A percentile compares a stretch with the other conserved stretches of the same genome.
These are phyloP conservation scores for Drosophila orena DNA, from an alignment of 1,140 invertebrate species.

Conservation along the genomic window DNA sequence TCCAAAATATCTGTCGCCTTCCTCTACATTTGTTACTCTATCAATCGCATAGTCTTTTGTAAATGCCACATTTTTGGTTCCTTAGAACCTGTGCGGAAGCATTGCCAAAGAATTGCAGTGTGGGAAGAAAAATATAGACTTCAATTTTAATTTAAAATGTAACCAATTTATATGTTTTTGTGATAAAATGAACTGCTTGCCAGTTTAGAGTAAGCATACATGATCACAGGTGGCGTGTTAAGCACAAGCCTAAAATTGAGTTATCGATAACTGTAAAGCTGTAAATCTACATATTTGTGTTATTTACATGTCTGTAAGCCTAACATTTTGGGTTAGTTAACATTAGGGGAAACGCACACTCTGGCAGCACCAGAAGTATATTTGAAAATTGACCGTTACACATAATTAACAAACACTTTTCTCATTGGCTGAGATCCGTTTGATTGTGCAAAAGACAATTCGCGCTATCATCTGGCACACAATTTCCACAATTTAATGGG, in stretches of 20 bases:
- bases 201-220: too few relatives aligned
- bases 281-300: not conserved
- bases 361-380: not conserved
- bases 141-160: too few relatives aligned
- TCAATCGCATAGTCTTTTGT: constrained; percentile 18
- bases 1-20: constrained; percentile 3
- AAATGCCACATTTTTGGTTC: constrained; percentile 3
- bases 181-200: too few relatives aligned
- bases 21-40: not conserved
- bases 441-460: constrained; percentile 1
- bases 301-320: not conserved
- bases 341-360: not conserved
- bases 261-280: too few relatives aligned
- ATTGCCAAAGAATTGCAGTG: too few relatives aligned
- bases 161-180: too few relatives aligned
- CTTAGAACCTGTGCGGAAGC: not conserved
- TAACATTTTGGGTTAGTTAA: not conserved
- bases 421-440: constrained; percentile 7
- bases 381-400: not conserved
- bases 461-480: constrained; percentile 5
- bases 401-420: too few relatives aligned
- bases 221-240: too few relatives aligned
- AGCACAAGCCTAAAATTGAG: too few relatives aligned
- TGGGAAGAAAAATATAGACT: too few relatives aligned
- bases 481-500: constrained; percentile 28